Base-by-base conservation (phyloP, 2,113 vertebrate species). In the Gopherus evgoodei region DNA sequence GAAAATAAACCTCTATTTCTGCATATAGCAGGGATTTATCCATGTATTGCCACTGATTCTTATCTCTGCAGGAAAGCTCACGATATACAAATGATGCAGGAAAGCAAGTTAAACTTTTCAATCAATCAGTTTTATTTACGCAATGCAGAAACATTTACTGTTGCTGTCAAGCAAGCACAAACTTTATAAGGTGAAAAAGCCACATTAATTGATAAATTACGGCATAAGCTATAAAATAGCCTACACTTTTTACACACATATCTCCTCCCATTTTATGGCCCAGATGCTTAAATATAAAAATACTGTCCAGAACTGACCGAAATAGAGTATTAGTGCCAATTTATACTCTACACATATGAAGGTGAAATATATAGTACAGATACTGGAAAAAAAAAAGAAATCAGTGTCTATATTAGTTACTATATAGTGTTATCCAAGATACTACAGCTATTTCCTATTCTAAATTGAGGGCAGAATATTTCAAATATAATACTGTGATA, bases 31-130 rank as follows among this genome's bases (percentile, higher is more conserved):
- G 82, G 14, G 75, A 24, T 35, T 22, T 49, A 42, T 50, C 2
- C 22, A 2, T 95, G 4, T 0, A 0, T 50, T 83, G 7, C 1
- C 24, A 38, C 4, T 72, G n/a, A n/a, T 19, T 27, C 2, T 65
- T 4, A 27, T 19, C 84, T 78, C 5, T 85, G 35, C 35, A 95
- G 38, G 62, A 93, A 72, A 6, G 49, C 86, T 84, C 35, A 62
- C 12, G 7, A 81, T 72, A 56, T 3, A 89, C 29, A 83, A 88
- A 31, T 49, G 0, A 47, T 44, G 75, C 19, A 21, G 42, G 24
- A 76, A 76, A 44, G 24, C 2, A 17, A 81, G 19, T 24, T 50
- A 24, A 89, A 47, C 0, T 59, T 88, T 81, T 72, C 65, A 72
- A 38, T 31, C 87, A 83, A 65, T 2, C 5, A 2, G 0, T 75